Evolutionary conservation across 2,888 invertebrate species (phyloP).

Genomic region (Eulithis testata): DNA sequence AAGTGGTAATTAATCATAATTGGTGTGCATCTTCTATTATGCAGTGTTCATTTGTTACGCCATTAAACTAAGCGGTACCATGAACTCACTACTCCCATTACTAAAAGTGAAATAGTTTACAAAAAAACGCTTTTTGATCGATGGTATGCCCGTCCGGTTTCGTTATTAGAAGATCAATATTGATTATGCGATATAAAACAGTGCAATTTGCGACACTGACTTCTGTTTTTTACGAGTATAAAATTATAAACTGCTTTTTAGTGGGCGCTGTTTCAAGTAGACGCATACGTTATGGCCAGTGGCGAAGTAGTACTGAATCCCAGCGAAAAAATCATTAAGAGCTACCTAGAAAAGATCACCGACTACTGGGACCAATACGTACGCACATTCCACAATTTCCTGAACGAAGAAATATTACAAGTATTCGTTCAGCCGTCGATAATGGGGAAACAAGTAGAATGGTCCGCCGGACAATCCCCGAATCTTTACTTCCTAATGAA

Average conservation of each 20-base stretch:
- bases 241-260: constrained; percentile 55
- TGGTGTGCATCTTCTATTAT: too few species aligned
- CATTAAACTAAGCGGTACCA: too few species aligned
- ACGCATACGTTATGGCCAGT: constrained; percentile 74
- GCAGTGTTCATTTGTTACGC: not conserved
- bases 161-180: too few species aligned
- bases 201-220: too few species aligned
- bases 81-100: too few species aligned
- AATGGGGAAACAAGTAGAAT: constrained; percentile 92
- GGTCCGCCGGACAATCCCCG: constrained; percentile 90
- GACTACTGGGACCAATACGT: constrained; percentile 88
- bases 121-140: too few species aligned
- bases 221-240: too few species aligned
- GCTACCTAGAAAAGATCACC: constrained; percentile 86
- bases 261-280: constrained; percentile 87
- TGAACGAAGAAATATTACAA: constrained; percentile 88
- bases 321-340: constrained; percentile 83
- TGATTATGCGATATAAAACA: too few species aligned
- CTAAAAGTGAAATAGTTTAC: too few species aligned
- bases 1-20: too few species aligned
- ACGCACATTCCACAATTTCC: constrained; percentile 87
- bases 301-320: constrained; percentile 84
- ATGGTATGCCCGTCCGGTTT: too few species aligned
- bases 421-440: constrained; percentile 93
- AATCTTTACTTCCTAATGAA: constrained; percentile 88